A percentile compares a stretch with the other conserved stretches of the same genome.
These are phyloP conservation scores for Physella acuta DNA, from an alignment of 1,140 invertebrate species.

Conservation along the genomic window DNA sequence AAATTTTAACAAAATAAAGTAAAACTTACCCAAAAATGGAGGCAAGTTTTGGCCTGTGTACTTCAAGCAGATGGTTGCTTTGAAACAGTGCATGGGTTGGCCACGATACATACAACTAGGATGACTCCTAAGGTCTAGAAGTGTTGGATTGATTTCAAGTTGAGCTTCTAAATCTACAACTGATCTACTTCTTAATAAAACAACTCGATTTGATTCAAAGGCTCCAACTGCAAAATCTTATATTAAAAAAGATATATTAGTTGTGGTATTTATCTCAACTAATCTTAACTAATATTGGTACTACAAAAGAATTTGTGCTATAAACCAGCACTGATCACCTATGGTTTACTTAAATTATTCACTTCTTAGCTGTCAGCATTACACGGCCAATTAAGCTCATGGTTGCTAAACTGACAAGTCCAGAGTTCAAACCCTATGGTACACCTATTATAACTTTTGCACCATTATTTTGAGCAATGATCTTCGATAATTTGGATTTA, in stretches of 20 bases:
- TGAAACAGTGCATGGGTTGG: constrained; percentile 23
- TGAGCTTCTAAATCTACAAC: constrained; percentile 29
- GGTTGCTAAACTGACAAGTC: too few species aligned
- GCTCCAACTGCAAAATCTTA: constrained; percentile 36
- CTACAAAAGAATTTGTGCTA: too few species aligned
- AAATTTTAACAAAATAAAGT: too few species aligned
- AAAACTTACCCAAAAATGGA: constrained; percentile 26
- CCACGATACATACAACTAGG: constrained; percentile 26
- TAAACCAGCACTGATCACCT: too few species aligned
- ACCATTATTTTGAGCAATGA: too few species aligned
- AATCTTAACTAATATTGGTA: neutral
- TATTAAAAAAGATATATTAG: constrained; percentile 6
- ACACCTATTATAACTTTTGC: too few species aligned
- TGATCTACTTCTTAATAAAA: constrained; percentile 30
- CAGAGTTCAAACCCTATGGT: too few species aligned
- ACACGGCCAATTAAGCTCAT: too few species aligned
- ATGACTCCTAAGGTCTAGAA: constrained; percentile 19
- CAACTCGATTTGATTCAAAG: constrained; percentile 31
- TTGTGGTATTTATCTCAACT: neutral
- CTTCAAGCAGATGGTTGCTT: constrained; percentile 24
- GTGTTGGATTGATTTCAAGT: constrained; percentile 19
- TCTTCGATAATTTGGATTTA: too few species aligned
- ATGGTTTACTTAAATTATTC: too few species aligned
- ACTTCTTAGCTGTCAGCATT: too few species aligned
- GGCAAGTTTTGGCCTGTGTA: constrained; percentile 30